phyloP scores from a whole-genome alignment of 2,797 vertebrate genomes.

The Poliocrania exsul region DNA sequence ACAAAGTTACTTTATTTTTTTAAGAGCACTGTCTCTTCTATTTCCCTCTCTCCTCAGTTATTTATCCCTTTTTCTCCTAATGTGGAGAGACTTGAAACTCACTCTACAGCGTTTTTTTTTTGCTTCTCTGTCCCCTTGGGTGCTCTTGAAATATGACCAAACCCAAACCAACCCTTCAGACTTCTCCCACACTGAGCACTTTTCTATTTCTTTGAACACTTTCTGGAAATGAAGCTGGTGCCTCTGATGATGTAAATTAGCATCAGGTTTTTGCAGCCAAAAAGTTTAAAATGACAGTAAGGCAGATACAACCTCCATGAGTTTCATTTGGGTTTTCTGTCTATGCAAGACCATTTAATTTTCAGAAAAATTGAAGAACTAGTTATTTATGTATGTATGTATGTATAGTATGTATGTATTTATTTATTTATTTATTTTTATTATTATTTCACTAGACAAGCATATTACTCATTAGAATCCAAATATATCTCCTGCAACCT shows the following conservation, averaged over 20 bases:
- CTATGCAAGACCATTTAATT: not conserved
- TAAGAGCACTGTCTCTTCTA: not conserved
- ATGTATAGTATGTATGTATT: too few relatives aligned
- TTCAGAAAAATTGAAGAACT: not conserved
- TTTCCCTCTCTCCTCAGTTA: not conserved
- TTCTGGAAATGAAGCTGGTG: not conserved
- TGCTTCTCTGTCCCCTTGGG: not conserved
- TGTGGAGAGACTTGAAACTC: not conserved
- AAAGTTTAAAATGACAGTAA: not conserved
- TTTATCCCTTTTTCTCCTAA: not conserved
- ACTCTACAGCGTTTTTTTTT: not conserved
- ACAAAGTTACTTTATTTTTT: not conserved
- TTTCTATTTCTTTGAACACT: not conserved
- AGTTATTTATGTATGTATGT: not conserved
- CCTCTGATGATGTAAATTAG: not conserved
- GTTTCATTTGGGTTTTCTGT: not conserved
- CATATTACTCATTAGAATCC: not conserved
- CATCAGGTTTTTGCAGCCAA: not conserved
- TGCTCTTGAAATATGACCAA: not conserved
- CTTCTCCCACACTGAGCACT: not conserved
- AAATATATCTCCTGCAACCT: not conserved
- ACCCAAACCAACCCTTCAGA: not conserved
- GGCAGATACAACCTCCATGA: not conserved
- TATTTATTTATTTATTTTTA: not conserved
- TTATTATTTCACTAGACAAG: not conserved